Conservation (phyloP, 2,888 invertebrate species). For the Drosophila meridiana region DNA sequence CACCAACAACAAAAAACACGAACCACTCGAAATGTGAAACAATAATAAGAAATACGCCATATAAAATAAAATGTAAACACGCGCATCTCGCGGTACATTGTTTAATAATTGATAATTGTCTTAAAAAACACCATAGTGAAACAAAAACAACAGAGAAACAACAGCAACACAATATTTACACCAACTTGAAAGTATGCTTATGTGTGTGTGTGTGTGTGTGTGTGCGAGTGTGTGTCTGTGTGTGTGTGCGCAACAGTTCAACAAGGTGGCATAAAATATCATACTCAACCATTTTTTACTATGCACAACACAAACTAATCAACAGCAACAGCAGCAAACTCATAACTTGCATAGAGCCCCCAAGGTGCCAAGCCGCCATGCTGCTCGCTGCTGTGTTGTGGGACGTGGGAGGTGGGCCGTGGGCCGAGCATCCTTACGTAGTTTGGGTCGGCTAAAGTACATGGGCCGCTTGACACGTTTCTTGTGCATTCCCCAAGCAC, state of each 20-base stretch:
- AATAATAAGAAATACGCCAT: slow-evolving; percentile 35
- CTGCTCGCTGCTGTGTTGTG: background rate
- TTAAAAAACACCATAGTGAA: slow-evolving; percentile 1
- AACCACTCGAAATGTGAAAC: slow-evolving; percentile 43
- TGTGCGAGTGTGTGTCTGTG: slow-evolving; percentile 10
- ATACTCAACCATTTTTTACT: slow-evolving; percentile 35
- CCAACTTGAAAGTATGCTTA: slow-evolving; percentile 21
- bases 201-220: slow-evolving; percentile 17
- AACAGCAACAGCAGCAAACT: slow-evolving; percentile 36
- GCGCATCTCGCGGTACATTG: slow-evolving; percentile 28
- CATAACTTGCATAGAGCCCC: slow-evolving; percentile 51
- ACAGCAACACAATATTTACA: background rate
- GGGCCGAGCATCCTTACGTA: slow-evolving; percentile 2
- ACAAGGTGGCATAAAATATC: slow-evolving; percentile 39
- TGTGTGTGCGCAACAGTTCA: slow-evolving; percentile 64
- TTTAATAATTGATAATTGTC: slow-evolving; percentile 38
- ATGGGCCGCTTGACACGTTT: slow-evolving; percentile 57
- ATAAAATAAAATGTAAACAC: slow-evolving; percentile 38
- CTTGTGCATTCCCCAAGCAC: slow-evolving; percentile 41
- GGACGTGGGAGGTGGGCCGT: background rate
- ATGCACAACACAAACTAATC: slow-evolving; percentile 61
- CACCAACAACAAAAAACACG: slow-evolving; percentile 12
- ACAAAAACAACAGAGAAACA: background rate
- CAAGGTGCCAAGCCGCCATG: slow-evolving; percentile 30
- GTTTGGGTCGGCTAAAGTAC: slow-evolving; percentile 23